Conservation (phyloP, 1,140 invertebrate species). For the Zaprionus ghesquierei region DNA sequence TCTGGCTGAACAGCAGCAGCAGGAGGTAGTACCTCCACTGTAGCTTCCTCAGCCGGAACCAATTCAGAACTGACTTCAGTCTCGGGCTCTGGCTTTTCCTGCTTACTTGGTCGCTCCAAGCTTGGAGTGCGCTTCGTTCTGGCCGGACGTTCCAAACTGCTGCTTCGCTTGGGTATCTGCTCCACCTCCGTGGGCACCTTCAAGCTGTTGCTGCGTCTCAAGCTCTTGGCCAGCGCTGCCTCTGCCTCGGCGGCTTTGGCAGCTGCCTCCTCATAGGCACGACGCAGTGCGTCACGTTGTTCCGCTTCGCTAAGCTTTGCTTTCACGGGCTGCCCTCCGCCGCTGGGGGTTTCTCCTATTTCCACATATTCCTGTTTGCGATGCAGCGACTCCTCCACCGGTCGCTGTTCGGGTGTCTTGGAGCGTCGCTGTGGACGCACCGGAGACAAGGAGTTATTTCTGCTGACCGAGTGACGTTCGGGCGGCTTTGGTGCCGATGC, state of each 20-base stretch:
- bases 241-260: slow-evolving; percentile 56
- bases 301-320: slow-evolving; percentile 44
- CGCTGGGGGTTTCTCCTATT: slow-evolving; percentile 40
- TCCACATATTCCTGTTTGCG: slow-evolving; percentile 55
- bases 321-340: not conserved
- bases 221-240: slow-evolving; percentile 49
- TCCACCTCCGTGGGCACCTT: slow-evolving; percentile 17
- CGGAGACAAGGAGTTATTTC: slow-evolving; percentile 66
- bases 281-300: slow-evolving; percentile 48
- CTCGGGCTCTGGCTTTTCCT: not conserved
- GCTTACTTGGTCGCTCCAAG: slow-evolving; percentile 26
- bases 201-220: slow-evolving; percentile 58
- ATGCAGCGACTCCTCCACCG: slow-evolving; percentile 2
- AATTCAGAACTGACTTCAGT: not conserved
- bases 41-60: not conserved
- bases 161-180: slow-evolving; percentile 46
- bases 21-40: no score
- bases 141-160: slow-evolving; percentile 49
- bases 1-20: not conserved
- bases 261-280: slow-evolving; percentile 63
- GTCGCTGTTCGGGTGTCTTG: slow-evolving; percentile 69
- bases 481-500: slow-evolving; percentile 14
- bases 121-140: slow-evolving; percentile 42
- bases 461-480: slow-evolving; percentile 50
- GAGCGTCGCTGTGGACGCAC: slow-evolving; percentile 72